phyloP scores from a whole-genome alignment of 2,888 invertebrate genomes.

The Seira ritae region DNA sequence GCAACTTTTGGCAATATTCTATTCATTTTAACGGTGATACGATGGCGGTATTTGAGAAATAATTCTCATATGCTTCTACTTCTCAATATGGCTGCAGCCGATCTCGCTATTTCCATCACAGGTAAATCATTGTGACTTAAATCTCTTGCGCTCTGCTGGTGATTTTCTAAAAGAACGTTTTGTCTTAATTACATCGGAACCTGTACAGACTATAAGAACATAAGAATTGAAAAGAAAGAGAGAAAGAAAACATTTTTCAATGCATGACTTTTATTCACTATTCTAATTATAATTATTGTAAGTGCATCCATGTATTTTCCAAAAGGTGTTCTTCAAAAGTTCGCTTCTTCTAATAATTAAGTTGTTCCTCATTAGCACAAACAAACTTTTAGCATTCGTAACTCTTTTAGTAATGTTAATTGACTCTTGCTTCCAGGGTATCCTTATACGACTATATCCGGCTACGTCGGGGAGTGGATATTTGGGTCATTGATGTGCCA shows the following conservation, averaged over 20 bases:
- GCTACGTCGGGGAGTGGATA: slow-evolving; percentile 66
- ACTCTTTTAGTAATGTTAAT: too few relatives aligned
- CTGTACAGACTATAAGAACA: too few relatives aligned
- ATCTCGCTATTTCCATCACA: slow-evolving; percentile 67
- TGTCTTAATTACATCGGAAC: too few relatives aligned
- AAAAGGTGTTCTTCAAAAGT: too few relatives aligned
- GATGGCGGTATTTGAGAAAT: slow-evolving; percentile 59
- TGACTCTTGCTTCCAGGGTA: slow-evolving; percentile 62
- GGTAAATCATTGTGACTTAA: slow-evolving; percentile 37
- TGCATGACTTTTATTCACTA: too few relatives aligned
- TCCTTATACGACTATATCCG: slow-evolving; percentile 66
- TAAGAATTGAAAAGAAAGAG: too few relatives aligned
- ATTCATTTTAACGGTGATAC: slow-evolving; percentile 60
- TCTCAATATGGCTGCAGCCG: slow-evolving; percentile 66
- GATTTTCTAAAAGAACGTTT: background rate
- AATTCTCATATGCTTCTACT: slow-evolving; percentile 70
- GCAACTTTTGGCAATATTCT: slow-evolving; percentile 69
- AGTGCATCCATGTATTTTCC: too few relatives aligned
- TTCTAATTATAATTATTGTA: too few relatives aligned
- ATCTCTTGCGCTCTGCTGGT: background rate
- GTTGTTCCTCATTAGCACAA: too few relatives aligned
- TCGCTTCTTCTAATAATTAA: too few relatives aligned
- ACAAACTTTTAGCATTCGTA: too few relatives aligned
- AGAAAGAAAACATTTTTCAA: too few relatives aligned
- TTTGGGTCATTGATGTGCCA: slow-evolving; percentile 69